A percentile compares a stretch with the other conserved stretches of the same genome.
phyloP scores from a whole-genome alignment of 37 sponge, comb jelly and placozoan species.

The Agelas oroides region DNA sequence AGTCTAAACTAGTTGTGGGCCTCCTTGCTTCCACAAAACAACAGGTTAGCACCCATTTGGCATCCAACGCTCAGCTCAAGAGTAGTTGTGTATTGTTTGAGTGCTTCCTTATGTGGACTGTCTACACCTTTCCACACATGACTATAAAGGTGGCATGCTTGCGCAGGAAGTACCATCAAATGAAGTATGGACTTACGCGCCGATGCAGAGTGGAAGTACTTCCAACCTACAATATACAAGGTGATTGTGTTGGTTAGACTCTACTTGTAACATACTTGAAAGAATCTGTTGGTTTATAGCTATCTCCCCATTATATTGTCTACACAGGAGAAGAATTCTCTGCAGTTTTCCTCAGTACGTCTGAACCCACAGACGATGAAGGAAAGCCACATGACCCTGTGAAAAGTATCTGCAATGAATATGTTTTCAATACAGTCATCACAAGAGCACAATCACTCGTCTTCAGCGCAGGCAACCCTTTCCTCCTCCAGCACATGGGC shows the following conservation, averaged over 20 bases:
- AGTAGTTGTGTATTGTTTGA: background rate
- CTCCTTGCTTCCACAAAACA: conserved; percentile 19
- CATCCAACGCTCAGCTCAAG: background rate
- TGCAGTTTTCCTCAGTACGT: conserved; percentile 43
- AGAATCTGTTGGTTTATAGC: background rate
- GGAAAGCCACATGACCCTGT: conserved; percentile 1
- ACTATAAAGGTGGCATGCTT: background rate
- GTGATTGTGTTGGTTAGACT: background rate
- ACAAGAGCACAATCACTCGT: conserved; percentile 45
- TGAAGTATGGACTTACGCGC: background rate
- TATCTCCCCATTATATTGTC: background rate
- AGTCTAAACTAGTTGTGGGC: conserved; percentile 3
- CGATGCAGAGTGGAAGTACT: background rate
- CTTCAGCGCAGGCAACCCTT: conserved; percentile 37
- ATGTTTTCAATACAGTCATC: conserved; percentile 57
- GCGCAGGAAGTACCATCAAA: background rate
- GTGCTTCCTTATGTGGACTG: background rate
- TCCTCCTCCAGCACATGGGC: conserved; percentile 12
- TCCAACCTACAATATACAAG: conserved; percentile 43
- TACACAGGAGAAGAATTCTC: conserved; percentile 31
- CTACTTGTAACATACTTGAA: background rate
- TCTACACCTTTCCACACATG: too few species aligned
- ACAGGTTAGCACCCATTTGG: conserved; percentile 13
- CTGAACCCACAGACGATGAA: conserved; percentile 15
- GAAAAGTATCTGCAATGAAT: conserved; percentile 38